Evolutionary conservation across 2,797 vertebrate genomes (phyloP), one percentile per base, ranked within the genome.

Genomic region (Buceros bicornis): DNA sequence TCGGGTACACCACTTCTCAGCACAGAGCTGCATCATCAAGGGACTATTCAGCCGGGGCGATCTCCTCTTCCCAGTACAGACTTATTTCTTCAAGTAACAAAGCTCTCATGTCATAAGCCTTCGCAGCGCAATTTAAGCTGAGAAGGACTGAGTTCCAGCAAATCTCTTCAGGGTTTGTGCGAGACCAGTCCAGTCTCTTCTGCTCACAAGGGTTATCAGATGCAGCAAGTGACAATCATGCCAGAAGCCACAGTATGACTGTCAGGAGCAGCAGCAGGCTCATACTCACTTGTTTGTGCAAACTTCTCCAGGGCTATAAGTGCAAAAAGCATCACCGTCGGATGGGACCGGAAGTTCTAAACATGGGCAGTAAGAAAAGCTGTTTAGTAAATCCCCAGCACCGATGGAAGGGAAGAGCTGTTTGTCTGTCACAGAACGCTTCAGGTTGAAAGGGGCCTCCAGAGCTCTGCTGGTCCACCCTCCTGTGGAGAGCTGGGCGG

Each of bases 291-390:
- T 79, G 99, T 99, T 97, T 99, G 99, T 97, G 99, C 99, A 98
- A 99, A 99, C 98, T 99, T 99, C 97, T 99, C 99, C 98, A 99
- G 98, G 86, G 99, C 99, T 84, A 99, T 99, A 93, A 99, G 99
- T 96, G 99, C 99, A 98, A 99, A 99, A 96, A 99, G 98, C 99
- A 99, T 99, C 95, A 99, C 99, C 40, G 99, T 99, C 0, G 99
- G 99, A 83, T 99, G 99, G 78, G 99, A 99, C 96, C 99, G 99
- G 61, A 99, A 98, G 97, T 99, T 99, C 99, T 99, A 98, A 85
- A 97, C 45, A 76, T 20, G 40, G 48, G 87, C 53, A 92, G 92
- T 37, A 92, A 91, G 80, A 94, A 92, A 60, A 82, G 29, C 57
- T 42, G 24, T 87, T 91, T 10, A 87, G 33, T 78, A 61, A 80